Evolutionary conservation across 2,888 invertebrate genomes (phyloP).

Genomic region (Hofmannophila pseudospretella): DNA sequence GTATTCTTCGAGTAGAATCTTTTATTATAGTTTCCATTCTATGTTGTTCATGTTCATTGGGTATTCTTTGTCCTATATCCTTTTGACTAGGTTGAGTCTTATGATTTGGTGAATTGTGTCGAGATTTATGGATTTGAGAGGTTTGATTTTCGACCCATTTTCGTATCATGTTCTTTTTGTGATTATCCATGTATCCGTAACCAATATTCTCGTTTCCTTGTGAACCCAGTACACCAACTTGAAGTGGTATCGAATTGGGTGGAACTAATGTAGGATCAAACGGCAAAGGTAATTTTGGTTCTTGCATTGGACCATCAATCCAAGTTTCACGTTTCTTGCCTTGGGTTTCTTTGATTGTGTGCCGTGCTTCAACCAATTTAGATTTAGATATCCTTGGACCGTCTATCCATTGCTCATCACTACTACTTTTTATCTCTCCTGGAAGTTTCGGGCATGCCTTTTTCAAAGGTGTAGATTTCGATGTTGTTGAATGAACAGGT

Average conservation of each 20-base stretch:
- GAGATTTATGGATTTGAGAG: constrained; percentile 85
- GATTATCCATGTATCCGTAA: constrained; percentile 94
- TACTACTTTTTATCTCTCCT: constrained; percentile 67
- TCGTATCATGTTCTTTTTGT: constrained; percentile 94
- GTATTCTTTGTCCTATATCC: constrained; percentile 38
- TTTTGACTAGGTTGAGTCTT: constrained; percentile 42
- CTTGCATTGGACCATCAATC: constrained; percentile 96
- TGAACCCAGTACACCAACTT: constrained; percentile 59
- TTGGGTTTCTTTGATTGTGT: constrained; percentile 87
- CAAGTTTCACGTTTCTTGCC: constrained; percentile 92
- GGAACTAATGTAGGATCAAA: constrained; percentile 80
- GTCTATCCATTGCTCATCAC: constrained; percentile 98
- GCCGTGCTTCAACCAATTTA: constrained; percentile 88
- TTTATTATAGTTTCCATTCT: constrained; percentile 68
- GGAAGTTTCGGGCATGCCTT: constrained; percentile 63
- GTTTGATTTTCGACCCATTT: constrained; percentile 96
- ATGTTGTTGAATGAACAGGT: constrained; percentile 61
- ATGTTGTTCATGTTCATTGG: constrained; percentile 49
- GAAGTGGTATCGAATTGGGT: constrained; percentile 53
- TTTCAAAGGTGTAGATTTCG: constrained; percentile 76
- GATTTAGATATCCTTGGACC: constrained; percentile 93
- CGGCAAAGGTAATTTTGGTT: constrained; percentile 66
- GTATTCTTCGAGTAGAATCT: constrained; percentile 73
- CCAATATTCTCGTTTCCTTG: constrained; percentile 75
- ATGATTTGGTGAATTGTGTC: constrained; percentile 74